These are phyloP conservation scores for Lophotriccus pileatus DNA, from an alignment of 2,797 vertebrate genomes.

Conservation along the genomic window DNA sequence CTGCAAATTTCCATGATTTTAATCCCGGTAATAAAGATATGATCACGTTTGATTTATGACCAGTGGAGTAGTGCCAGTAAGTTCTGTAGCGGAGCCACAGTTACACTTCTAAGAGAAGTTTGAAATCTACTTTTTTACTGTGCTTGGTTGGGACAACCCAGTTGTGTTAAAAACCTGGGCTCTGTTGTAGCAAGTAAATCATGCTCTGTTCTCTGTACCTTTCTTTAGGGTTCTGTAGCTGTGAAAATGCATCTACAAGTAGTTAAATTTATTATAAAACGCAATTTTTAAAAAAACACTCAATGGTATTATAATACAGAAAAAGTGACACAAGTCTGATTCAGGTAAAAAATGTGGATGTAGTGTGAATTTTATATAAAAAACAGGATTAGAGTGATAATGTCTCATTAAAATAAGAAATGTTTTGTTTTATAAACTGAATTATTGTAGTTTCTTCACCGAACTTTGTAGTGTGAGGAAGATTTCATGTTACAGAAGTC, in stretches of 20 bases:
- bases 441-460: neutral
- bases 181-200: neutral
- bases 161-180: neutral
- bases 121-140: neutral
- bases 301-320: neutral
- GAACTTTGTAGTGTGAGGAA: neutral
- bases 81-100: neutral
- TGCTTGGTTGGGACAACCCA: neutral
- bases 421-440: accelerated
- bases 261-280: neutral
- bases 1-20: neutral
- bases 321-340: neutral
- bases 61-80: neutral
- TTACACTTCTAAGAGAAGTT: neutral
- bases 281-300: neutral
- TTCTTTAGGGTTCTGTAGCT: neutral
- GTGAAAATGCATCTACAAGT: neutral
- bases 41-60: neutral
- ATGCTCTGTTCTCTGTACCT: neutral
- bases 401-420: neutral
- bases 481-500: neutral
- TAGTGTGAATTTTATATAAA: neutral
- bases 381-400: neutral
- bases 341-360: neutral
- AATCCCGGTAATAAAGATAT: neutral